Evolutionary conservation across 2,113 vertebrate species (phyloP).

Genomic region (Merops nubicus): DNA sequence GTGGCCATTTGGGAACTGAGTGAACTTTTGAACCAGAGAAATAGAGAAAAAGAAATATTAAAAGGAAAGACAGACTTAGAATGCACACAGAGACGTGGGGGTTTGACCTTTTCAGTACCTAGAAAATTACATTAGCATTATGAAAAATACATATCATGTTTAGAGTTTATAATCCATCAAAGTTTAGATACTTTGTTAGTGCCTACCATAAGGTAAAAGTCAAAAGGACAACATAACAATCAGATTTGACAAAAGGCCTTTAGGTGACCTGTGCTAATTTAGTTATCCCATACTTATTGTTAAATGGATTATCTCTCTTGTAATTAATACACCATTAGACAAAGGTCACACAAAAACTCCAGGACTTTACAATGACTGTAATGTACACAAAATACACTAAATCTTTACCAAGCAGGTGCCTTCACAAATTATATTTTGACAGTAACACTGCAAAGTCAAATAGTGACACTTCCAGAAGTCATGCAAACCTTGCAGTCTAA

Average conservation of each 20-base stretch:
- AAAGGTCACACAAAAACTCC: conserved; percentile 70
- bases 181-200: conserved; percentile 78
- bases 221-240: conserved; percentile 83
- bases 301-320: conserved; percentile 75
- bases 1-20: conserved; percentile 86
- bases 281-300: conserved; percentile 74
- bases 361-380: conserved; percentile 61
- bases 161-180: conserved; percentile 80
- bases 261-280: conserved; percentile 77
- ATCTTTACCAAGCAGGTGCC: background rate
- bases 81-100: conserved; percentile 76
- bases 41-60: conserved; percentile 82
- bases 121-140: conserved; percentile 85
- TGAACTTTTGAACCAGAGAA: conserved; percentile 88
- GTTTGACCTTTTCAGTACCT: conserved; percentile 81
- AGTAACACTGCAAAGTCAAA: conserved; percentile 6
- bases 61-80: conserved; percentile 82
- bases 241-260: conserved; percentile 81
- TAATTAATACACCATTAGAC: conserved; percentile 79
- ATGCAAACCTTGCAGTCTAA: background rate
- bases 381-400: conserved; percentile 29
- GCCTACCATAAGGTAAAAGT: conserved; percentile 79
- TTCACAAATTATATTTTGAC: conserved; percentile 48
- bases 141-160: conserved; percentile 84
- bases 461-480: background rate